Conservation (phyloP, 2,113 vertebrate genomes). For the Megaceryle maxima region DNA sequence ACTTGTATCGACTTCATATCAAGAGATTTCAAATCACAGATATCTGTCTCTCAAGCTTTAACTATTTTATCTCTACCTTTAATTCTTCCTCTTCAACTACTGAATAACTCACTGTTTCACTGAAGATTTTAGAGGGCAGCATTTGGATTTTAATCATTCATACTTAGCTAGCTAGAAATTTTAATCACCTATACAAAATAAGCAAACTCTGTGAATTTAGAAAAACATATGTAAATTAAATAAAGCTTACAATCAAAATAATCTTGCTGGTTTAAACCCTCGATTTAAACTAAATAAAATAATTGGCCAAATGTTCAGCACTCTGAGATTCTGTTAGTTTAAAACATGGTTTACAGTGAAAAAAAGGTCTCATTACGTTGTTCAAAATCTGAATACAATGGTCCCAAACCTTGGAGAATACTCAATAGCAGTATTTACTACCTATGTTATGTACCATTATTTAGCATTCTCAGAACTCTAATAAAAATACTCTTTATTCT, state of each 20-base stretch:
- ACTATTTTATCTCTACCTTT: not conserved
- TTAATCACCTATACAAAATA: not conserved
- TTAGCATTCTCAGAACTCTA: not conserved
- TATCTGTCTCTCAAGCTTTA: not conserved
- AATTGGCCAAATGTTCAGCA: not conserved
- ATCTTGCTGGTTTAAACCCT: not conserved
- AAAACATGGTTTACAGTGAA: not conserved
- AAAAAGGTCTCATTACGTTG: not conserved
- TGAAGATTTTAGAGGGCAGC: not conserved
- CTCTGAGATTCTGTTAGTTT: not conserved
- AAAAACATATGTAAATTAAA: not conserved
- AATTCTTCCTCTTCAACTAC: not conserved
- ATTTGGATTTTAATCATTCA: not conserved
- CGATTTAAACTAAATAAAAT: not conserved
- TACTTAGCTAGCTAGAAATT: not conserved
- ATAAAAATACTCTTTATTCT: not conserved
- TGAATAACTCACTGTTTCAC: not conserved
- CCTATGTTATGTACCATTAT: not conserved
- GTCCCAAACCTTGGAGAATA: not conserved
- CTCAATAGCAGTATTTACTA: not conserved
- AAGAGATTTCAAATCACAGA: not conserved
- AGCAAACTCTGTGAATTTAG: not conserved
- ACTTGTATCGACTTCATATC: not conserved
- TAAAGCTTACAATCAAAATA: not conserved
- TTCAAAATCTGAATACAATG: not conserved